Evolutionary conservation across 2,113 vertebrate genomes (phyloP).

Genomic region (Melanerpes formicivorus): DNA sequence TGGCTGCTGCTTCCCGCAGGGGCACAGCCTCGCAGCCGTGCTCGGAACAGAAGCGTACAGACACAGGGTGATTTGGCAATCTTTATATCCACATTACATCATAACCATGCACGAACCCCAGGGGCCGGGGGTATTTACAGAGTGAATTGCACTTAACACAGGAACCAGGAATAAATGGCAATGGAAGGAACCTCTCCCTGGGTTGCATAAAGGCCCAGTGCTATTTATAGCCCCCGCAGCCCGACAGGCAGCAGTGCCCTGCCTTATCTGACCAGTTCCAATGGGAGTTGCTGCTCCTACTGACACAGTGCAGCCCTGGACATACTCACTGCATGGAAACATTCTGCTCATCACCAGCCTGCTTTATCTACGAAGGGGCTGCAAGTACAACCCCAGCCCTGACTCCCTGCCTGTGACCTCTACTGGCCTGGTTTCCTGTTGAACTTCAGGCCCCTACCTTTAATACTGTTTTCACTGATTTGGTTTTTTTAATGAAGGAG

Average conservation of each 20-base stretch:
- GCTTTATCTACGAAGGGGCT: background rate
- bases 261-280: background rate
- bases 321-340: background rate
- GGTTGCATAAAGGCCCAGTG: background rate
- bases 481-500: background rate
- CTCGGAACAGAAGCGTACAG: background rate
- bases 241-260: background rate
- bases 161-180: background rate
- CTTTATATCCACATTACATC: conserved; percentile 71
- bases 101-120: conserved; percentile 71
- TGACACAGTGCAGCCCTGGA: background rate
- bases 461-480: background rate
- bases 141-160: conserved; percentile 69
- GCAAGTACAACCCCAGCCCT: background rate
- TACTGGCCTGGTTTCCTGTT: background rate
- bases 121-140: conserved; percentile 65
- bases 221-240: background rate
- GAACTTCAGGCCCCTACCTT: background rate
- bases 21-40: background rate
- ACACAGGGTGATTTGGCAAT: conserved; percentile 48
- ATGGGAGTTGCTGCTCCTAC: background rate
- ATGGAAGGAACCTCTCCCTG: background rate
- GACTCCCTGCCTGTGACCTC: background rate
- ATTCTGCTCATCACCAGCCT: background rate
- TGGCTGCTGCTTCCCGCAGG: background rate